Evolutionary conservation across 2,888 invertebrate genomes (phyloP).

Genomic region (Nomada goodeniana): DNA sequence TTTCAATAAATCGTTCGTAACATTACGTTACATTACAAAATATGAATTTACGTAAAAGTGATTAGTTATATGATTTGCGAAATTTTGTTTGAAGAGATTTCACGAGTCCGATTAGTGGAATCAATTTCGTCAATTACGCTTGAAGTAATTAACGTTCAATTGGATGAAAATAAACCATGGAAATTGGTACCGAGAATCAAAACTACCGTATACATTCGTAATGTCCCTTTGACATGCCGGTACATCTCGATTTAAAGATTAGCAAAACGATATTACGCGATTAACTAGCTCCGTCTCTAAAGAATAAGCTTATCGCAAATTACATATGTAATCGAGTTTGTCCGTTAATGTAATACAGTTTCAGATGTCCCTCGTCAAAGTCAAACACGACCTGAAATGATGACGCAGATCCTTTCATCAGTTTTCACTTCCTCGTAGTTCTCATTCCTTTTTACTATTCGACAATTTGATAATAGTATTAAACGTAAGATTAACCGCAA

Average conservation of each 20-base stretch:
- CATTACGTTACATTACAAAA: background rate
- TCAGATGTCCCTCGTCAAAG: background rate
- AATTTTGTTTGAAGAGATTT: background rate
- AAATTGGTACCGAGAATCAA: constrained; percentile 7
- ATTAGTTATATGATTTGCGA: background rate
- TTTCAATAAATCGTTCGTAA: background rate
- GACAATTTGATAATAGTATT: constrained; percentile 26
- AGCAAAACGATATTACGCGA: constrained; percentile 16
- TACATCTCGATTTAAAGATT: background rate
- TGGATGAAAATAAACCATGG: background rate
- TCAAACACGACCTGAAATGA: background rate
- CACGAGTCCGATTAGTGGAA: background rate
- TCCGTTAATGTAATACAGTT: background rate
- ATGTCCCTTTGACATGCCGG: background rate
- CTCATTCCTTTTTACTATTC: background rate
- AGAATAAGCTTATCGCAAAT: constrained; percentile 8
- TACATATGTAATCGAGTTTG: background rate
- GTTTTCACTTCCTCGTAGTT: background rate
- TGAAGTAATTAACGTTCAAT: background rate
- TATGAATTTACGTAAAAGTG: background rate
- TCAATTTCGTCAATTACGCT: background rate
- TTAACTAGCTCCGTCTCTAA: background rate
- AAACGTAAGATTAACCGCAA: constrained; percentile 54
- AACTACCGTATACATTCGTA: too few relatives aligned
- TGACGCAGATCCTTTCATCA: too few relatives aligned